Conservation (phyloP, 2,113 vertebrate genomes). For the Syngnathoides biaculeatus region DNA sequence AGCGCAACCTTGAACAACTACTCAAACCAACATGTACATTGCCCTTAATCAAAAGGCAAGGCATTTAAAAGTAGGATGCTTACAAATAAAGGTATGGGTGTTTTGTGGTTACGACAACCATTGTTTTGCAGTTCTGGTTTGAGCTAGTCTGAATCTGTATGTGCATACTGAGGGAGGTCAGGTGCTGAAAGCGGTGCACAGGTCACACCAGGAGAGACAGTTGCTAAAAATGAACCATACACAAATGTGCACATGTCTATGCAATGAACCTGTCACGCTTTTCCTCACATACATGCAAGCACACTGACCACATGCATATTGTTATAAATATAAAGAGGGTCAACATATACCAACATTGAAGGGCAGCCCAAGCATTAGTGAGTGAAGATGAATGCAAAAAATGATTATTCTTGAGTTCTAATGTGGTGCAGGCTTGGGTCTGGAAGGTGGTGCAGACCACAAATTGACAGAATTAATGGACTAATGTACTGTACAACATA, state of each 20-base stretch:
- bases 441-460: slow-evolving; percentile 8
- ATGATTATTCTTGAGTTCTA: slow-evolving; percentile 38
- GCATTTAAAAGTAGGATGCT: slow-evolving; percentile 51
- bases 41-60: slow-evolving; percentile 45
- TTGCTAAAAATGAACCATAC: slow-evolving; percentile 69
- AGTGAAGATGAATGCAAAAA: slow-evolving; percentile 35
- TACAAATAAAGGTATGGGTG: slow-evolving; percentile 51
- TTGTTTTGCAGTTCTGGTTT: slow-evolving; percentile 60
- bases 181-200: slow-evolving; percentile 71
- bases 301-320: slow-evolving; percentile 25
- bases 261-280: slow-evolving; percentile 41
- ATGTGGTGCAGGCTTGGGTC: slow-evolving; percentile 35
- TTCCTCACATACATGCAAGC: slow-evolving; percentile 30
- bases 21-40: slow-evolving; percentile 24
- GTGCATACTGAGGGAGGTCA: slow-evolving; percentile 78
- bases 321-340: slow-evolving; percentile 39
- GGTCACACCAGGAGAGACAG: slow-evolving; percentile 75
- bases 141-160: slow-evolving; percentile 70
- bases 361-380: slow-evolving; percentile 25
- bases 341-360: slow-evolving; percentile 58
- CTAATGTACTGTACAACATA: background rate
- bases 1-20: slow-evolving; percentile 62
- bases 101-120: slow-evolving; percentile 58
- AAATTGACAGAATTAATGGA: slow-evolving; percentile 9
- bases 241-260: slow-evolving; percentile 51